A percentile compares a stretch with the other conserved stretches of the same genome.
phyloP scores from a whole-genome alignment of 2,888 invertebrate species.

The Drosophila niveifrons region DNA sequence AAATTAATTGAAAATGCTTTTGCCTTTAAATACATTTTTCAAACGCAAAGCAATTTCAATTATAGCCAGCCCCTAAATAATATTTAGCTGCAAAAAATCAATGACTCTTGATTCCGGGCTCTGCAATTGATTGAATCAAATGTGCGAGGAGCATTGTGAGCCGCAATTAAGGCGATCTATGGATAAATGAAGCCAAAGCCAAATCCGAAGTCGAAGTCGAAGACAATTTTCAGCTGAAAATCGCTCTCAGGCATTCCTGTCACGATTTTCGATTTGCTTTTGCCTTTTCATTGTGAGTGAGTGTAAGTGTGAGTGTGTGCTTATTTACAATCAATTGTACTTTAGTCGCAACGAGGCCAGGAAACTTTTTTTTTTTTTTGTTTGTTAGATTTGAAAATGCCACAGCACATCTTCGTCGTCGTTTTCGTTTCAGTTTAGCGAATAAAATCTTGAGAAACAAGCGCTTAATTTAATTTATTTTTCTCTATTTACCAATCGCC shows the following conservation, averaged over 20 bases:
- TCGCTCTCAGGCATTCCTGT: slow-evolving; percentile 64
- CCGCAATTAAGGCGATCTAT: slow-evolving; percentile 70
- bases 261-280: slow-evolving; percentile 78
- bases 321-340: slow-evolving; percentile 73
- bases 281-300: slow-evolving; percentile 54
- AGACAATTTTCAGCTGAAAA: slow-evolving; percentile 23
- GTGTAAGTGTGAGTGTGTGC: slow-evolving; percentile 33
- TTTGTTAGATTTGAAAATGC: slow-evolving; percentile 47
- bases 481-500: slow-evolving; percentile 57
- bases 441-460: slow-evolving; percentile 66
- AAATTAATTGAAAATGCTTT: slow-evolving; percentile 74
- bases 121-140: slow-evolving; percentile 75
- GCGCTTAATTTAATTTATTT: slow-evolving; percentile 79
- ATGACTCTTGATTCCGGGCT: slow-evolving; percentile 33
- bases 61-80: slow-evolving; percentile 44
- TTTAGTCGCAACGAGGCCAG: slow-evolving; percentile 58
- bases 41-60: slow-evolving; percentile 67
- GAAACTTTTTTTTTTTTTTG: slow-evolving; percentile 49
- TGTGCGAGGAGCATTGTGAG: slow-evolving; percentile 50
- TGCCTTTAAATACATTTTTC: slow-evolving; percentile 52
- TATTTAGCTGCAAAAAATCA: slow-evolving; percentile 53
- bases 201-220: slow-evolving; percentile 23
- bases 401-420: slow-evolving; percentile 47
- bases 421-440: not conserved
- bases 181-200: slow-evolving; percentile 49